These are phyloP conservation scores for Yponomeuta sedellus DNA, from an alignment of 2,888 invertebrate species.

Conservation along the genomic window DNA sequence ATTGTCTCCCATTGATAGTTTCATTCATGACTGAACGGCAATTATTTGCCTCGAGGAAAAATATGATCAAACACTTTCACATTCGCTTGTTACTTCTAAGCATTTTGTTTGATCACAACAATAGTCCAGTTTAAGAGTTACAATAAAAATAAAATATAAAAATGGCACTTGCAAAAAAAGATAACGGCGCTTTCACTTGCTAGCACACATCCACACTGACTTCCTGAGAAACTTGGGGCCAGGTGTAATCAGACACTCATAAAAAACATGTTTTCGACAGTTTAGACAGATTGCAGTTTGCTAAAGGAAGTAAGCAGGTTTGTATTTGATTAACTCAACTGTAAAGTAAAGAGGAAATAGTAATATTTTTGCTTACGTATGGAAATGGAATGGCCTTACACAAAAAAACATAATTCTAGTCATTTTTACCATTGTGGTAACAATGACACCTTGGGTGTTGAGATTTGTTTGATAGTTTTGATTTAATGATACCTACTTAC, in stretches of 20 bases:
- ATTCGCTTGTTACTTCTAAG: background rate
- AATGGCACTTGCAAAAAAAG: constrained; percentile 8
- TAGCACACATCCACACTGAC: background rate
- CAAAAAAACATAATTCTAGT: too few relatives aligned
- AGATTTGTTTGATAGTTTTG: too few relatives aligned
- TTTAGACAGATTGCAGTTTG: background rate
- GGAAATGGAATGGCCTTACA: background rate
- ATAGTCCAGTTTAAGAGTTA: background rate
- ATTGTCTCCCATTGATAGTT: too few relatives aligned
- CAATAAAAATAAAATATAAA: background rate
- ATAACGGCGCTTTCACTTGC: background rate
- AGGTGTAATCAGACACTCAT: constrained; percentile 1
- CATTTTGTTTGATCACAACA: background rate
- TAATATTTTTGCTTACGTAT: background rate
- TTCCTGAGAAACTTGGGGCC: constrained; percentile 2
- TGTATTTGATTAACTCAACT: background rate
- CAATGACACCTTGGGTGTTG: too few relatives aligned
- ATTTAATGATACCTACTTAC: too few relatives aligned
- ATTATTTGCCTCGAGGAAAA: background rate
- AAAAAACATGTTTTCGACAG: background rate
- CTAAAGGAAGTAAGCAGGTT: background rate
- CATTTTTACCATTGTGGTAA: too few relatives aligned
- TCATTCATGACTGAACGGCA: background rate
- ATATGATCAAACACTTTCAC: constrained; percentile 1
- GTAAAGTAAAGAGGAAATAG: background rate